phyloP scores from a whole-genome alignment of 2,797 vertebrate genomes.

The Picus viridis region DNA sequence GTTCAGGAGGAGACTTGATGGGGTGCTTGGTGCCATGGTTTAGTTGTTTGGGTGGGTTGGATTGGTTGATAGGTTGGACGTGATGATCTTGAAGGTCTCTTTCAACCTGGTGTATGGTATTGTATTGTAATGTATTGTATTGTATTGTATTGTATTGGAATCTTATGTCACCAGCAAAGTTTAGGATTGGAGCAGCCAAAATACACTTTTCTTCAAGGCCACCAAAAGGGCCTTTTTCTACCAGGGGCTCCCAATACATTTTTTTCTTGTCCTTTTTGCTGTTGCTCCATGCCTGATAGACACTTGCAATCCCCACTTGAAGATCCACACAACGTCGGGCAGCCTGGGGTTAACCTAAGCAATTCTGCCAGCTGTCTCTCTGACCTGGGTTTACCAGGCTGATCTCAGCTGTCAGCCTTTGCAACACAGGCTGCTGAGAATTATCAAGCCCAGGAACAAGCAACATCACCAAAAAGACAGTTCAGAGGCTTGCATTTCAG shows the following conservation, averaged over 20 bases:
- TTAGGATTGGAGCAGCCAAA: not conserved
- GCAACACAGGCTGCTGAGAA: not conserved
- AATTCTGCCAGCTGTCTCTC: not conserved
- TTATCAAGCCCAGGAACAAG: not conserved
- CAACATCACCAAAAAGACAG: not conserved
- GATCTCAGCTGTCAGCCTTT: not conserved
- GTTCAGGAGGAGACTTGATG: too few species aligned
- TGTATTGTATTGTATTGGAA: not conserved
- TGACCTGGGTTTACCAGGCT: not conserved
- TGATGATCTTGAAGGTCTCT: too few species aligned
- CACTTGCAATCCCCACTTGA: not conserved
- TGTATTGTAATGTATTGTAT: too few species aligned
- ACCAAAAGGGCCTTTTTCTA: not conserved
- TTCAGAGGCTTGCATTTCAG: not conserved
- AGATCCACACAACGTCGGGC: rapidly evolving
- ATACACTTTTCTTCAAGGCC: not conserved
- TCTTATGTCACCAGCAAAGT: not conserved
- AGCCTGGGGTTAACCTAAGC: not conserved
- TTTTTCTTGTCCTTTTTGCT: not conserved
- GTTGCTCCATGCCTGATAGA: not conserved
- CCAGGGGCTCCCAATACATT: rapidly evolving
- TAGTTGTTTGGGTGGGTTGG: too few species aligned
- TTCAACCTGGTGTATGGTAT: too few species aligned
- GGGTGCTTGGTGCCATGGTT: too few species aligned
- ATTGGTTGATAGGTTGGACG: too few species aligned